A percentile compares a stretch with the other conserved stretches of the same genome.
Conservation (phyloP, 2,797 vertebrate genomes). For the Falco columbarius region DNA sequence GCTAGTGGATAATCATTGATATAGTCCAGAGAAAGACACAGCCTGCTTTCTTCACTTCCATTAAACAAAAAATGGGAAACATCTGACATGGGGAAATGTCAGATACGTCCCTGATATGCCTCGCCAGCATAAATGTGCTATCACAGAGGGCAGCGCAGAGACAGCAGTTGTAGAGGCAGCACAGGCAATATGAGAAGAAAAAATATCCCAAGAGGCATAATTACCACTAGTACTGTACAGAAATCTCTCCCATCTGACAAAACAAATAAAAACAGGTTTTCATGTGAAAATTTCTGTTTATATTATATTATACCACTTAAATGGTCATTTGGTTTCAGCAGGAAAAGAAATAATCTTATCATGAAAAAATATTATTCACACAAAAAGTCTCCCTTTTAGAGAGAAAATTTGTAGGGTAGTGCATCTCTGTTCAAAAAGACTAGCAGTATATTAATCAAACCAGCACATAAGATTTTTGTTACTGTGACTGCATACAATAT, state of each 20-base stretch:
- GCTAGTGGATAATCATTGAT: not conserved
- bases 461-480: not conserved
- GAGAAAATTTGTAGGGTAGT: not conserved
- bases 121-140: not conserved
- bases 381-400: not conserved
- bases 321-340: not conserved
- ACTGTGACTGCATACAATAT: not conserved
- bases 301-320: not conserved
- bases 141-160: not conserved
- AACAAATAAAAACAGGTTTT: not conserved
- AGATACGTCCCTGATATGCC: not conserved
- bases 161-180: not conserved
- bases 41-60: not conserved
- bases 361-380: not conserved
- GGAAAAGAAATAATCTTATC: not conserved
- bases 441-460: not conserved
- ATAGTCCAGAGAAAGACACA: not conserved
- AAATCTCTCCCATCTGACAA: not conserved
- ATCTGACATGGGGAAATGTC: not conserved
- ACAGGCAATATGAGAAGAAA: not conserved
- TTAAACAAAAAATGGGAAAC: not conserved
- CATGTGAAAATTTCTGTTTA: not conserved
- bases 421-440: not conserved
- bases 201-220: conserved; percentile 16
- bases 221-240: not conserved